These are phyloP conservation scores for Drosophila flavopinicola DNA, from an alignment of 2,888 invertebrate species.

Conservation along the genomic window DNA sequence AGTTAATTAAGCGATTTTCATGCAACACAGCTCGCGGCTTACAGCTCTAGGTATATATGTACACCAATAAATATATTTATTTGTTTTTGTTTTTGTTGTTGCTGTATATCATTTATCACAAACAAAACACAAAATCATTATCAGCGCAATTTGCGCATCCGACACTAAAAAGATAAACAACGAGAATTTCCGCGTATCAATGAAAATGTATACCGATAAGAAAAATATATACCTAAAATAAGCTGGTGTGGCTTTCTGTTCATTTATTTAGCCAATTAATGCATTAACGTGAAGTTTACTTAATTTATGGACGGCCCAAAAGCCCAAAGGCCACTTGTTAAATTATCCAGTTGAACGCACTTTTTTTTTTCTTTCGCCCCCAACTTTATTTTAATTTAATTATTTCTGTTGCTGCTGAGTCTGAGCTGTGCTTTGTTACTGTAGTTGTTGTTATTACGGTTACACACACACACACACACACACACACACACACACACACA, in stretches of 20 bases:
- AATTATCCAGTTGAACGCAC: slow-evolving; percentile 50
- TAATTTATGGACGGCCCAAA: too few relatives aligned
- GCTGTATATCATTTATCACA: slow-evolving; percentile 32
- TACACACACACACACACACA: slow-evolving; percentile 8
- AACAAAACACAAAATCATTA: slow-evolving; percentile 45
- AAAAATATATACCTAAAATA: neutral
- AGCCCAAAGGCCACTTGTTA: slow-evolving; percentile 22
- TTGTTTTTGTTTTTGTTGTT: slow-evolving; percentile 1
- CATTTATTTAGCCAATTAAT: slow-evolving; percentile 51
- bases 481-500: neutral
- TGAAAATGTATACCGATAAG: slow-evolving; percentile 57
- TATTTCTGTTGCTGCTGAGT: slow-evolving; percentile 20
- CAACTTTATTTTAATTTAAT: slow-evolving; percentile 60
- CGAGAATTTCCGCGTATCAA: slow-evolving; percentile 54
- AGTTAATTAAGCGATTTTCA: slow-evolving; percentile 69
- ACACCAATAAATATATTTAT: slow-evolving; percentile 14
- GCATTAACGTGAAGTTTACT: slow-evolving; percentile 31
- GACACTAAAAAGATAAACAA: slow-evolving; percentile 52
- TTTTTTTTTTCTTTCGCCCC: slow-evolving; percentile 1
- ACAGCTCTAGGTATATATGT: slow-evolving; percentile 18
- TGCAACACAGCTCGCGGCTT: slow-evolving; percentile 51
- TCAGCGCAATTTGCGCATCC: slow-evolving; percentile 67
- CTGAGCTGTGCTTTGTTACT: slow-evolving; percentile 7
- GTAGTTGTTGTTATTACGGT: slow-evolving; percentile 2
- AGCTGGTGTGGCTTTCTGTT: slow-evolving; percentile 19